Percentiles rank a stretch among this genome's conserved stretches.
Evolutionary conservation across 2,797 vertebrate species (phyloP).

Genomic region (Chelonia mydas): DNA sequence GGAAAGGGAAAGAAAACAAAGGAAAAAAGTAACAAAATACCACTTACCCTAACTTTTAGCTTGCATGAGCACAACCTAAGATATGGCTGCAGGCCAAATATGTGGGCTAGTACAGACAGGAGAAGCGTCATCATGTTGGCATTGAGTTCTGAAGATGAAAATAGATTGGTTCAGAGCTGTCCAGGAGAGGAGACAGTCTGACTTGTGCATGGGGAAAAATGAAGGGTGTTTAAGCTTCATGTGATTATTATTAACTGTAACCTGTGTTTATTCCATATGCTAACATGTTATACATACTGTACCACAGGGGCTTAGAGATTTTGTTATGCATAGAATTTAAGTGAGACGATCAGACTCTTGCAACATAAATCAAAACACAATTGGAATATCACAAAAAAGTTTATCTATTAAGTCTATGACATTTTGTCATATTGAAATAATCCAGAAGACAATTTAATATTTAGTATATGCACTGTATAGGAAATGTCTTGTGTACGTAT

Average conservation of each 20-base stretch:
- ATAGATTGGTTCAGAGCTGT: not conserved
- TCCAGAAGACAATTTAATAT: not conserved
- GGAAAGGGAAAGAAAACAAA: not conserved
- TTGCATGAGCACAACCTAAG: not conserved
- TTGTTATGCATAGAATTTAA: not conserved
- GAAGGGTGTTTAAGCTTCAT: not conserved
- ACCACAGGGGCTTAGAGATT: not conserved
- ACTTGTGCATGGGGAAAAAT: not conserved
- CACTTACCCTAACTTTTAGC: not conserved
- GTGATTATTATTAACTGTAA: not conserved
- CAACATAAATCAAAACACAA: accelerated
- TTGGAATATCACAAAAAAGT: not conserved
- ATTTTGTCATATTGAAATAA: not conserved
- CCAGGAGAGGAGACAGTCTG: not conserved
- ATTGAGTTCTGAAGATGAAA: not conserved
- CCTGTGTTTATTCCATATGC: not conserved
- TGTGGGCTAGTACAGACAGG: not conserved
- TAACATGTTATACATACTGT: accelerated
- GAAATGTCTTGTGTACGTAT: not conserved
- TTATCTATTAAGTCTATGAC: not conserved
- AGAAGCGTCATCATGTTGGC: not conserved
- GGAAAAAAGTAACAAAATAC: not conserved
- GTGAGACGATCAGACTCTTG: not conserved
- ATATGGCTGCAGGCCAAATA: not conserved
- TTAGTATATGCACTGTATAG: not conserved